These are phyloP conservation scores for Macrotrachela quadricornifera DNA, from an alignment of 1,140 invertebrate species.

Conservation along the genomic window DNA sequence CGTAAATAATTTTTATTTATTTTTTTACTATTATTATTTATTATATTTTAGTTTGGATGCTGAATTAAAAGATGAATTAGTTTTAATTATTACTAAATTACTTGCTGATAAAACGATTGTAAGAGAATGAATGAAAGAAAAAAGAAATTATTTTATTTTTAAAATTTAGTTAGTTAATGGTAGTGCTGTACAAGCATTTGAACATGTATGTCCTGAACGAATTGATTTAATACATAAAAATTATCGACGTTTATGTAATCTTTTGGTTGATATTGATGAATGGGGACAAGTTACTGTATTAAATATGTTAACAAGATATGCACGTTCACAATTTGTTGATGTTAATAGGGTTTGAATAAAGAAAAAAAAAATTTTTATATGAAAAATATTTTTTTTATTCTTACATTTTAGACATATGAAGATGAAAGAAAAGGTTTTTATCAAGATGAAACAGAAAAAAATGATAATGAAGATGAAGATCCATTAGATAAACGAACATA, in stretches of 20 bases:
- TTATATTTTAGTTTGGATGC: conserved; percentile 54
- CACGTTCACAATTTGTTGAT: conserved; percentile 44
- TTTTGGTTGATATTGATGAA: conserved; percentile 89
- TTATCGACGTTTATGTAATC: conserved; percentile 78
- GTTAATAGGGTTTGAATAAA: background rate
- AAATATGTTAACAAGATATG: conserved; percentile 84
- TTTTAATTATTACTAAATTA: conserved; percentile 79
- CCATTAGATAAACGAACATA: conserved; percentile 15
- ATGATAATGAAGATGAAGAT: conserved; percentile 45
- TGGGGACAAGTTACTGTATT: conserved; percentile 94
- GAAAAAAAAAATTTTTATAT: background rate
- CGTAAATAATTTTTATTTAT: conserved; percentile 28
- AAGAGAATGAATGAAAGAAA: conserved; percentile 9
- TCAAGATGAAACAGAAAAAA: conserved; percentile 37
- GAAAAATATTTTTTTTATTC: background rate
- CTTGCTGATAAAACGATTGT: conserved; percentile 81
- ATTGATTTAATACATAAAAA: conserved; percentile 56
- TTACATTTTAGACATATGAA: background rate
- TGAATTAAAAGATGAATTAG: conserved; percentile 81
- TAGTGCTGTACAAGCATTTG: conserved; percentile 94
- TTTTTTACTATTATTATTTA: background rate
- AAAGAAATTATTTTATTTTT: background rate
- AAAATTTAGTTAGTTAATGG: conserved; percentile 58
- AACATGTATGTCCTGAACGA: conserved; percentile 79
- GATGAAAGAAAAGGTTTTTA: background rate